Conservation (phyloP, 2,797 vertebrate genomes). For the Margarornis squamiger region DNA sequence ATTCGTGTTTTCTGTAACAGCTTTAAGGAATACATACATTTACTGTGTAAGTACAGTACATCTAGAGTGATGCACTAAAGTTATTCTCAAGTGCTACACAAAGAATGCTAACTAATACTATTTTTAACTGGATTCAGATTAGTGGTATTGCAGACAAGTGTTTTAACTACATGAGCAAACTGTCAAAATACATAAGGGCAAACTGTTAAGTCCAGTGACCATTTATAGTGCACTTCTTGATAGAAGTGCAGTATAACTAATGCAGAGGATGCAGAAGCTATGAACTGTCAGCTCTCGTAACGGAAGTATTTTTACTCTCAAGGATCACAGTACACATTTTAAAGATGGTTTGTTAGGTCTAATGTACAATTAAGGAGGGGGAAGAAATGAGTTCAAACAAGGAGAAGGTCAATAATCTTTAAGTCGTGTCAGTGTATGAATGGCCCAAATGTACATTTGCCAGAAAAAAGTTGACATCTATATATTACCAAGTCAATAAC, state of each 20-base stretch:
- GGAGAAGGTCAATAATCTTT: conserved; percentile 9
- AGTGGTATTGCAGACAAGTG: conserved; percentile 23
- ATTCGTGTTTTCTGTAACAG: neutral
- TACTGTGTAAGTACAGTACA: neutral
- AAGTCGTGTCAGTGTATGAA: neutral
- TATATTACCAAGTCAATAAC: neutral
- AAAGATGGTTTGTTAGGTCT: conserved; percentile 37
- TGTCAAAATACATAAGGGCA: conserved; percentile 41
- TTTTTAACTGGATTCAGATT: conserved; percentile 23
- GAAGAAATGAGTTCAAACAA: conserved; percentile 53
- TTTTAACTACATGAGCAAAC: conserved; percentile 30
- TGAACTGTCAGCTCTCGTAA: conserved; percentile 42
- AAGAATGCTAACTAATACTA: conserved; percentile 31
- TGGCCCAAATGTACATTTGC: neutral
- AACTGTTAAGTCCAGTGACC: conserved; percentile 52
- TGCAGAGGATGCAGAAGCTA: conserved; percentile 42
- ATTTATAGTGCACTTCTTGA: conserved; percentile 61
- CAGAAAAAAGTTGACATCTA: neutral
- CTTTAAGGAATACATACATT: neutral
- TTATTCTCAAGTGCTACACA: neutral
- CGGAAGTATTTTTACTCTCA: conserved; percentile 48
- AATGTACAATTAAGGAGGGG: conserved; percentile 4
- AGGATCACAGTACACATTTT: conserved; percentile 57
- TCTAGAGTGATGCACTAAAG: neutral
- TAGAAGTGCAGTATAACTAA: conserved; percentile 55